phyloP scores from a whole-genome alignment of 2,113 vertebrate species.

The Cavia porcellus region DNA sequence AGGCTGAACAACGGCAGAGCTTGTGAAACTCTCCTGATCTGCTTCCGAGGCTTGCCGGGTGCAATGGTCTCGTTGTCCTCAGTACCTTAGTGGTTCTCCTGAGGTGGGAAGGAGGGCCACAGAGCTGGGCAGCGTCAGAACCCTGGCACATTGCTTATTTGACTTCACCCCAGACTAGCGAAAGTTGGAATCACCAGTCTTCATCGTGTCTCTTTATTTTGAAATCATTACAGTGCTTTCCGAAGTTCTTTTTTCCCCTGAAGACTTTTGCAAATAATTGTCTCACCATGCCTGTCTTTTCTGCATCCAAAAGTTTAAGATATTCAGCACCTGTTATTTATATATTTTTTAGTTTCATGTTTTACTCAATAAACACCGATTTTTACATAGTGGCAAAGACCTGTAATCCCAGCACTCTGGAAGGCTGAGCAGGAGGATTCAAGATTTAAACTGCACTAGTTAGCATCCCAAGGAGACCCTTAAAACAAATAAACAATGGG shows the following conservation, averaged over 20 bases:
- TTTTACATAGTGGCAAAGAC: not conserved
- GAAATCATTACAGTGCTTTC: not conserved
- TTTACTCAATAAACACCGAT: not conserved
- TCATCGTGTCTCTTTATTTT: conserved; percentile 10
- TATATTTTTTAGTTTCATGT: not conserved
- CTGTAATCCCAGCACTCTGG: not conserved
- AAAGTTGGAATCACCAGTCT: not conserved
- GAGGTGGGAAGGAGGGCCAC: not conserved
- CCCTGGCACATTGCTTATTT: not conserved
- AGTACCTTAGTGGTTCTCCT: not conserved
- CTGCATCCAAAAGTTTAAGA: not conserved
- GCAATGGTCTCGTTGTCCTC: not conserved
- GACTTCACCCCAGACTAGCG: not conserved
- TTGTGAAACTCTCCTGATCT: not conserved
- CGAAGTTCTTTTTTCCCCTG: not conserved
- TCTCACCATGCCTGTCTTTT: not conserved
- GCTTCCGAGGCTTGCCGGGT: not conserved
- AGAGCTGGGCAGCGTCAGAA: too few species aligned
- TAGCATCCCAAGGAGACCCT: not conserved
- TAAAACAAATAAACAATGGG: not conserved
- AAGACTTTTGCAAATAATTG: not conserved
- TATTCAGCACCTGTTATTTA: not conserved
- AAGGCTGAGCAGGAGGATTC: not conserved
- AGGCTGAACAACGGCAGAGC: not conserved
- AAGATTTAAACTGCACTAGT: not conserved